Conservation (phyloP, 2,888 invertebrate species). For the Seladonia tumulorum region DNA sequence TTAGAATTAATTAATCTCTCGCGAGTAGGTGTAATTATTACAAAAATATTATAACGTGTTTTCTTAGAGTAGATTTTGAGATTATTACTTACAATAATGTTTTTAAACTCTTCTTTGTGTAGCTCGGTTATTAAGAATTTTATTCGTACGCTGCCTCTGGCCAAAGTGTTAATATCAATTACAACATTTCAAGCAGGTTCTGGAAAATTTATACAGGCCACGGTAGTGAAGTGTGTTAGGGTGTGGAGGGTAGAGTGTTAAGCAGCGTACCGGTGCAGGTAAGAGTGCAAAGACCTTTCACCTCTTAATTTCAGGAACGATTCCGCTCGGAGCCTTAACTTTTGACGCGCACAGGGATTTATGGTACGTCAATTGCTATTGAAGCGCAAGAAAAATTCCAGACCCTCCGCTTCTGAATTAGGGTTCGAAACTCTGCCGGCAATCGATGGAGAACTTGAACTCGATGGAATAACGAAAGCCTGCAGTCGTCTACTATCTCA, state of each 20-base stretch:
- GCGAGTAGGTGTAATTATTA: not conserved
- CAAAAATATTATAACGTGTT: not conserved
- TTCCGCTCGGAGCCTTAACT: constrained; percentile 1
- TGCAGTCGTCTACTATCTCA: not conserved
- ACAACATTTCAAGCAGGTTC: not conserved
- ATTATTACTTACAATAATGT: not conserved
- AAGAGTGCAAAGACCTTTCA: constrained; percentile 4
- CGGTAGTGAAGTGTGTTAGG: not conserved
- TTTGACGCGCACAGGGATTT: not conserved
- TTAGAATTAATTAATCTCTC: not conserved
- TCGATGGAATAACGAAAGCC: not conserved
- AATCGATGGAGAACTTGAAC: not conserved
- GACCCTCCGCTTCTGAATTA: not conserved
- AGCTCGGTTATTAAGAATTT: not conserved
- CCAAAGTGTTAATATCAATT: not conserved
- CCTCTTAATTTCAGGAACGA: not conserved
- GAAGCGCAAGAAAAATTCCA: not conserved
- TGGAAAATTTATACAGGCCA: not conserved
- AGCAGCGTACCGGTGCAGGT: not conserved
- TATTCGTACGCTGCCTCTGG: not conserved
- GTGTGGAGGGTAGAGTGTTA: not conserved
- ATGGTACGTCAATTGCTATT: constrained; percentile 3
- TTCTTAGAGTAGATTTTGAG: not conserved
- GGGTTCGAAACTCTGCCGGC: not conserved
- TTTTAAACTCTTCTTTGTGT: not conserved